phyloP scores from a whole-genome alignment of 2,888 invertebrate genomes.

The Cataglyphis rosenhaueri region DNA sequence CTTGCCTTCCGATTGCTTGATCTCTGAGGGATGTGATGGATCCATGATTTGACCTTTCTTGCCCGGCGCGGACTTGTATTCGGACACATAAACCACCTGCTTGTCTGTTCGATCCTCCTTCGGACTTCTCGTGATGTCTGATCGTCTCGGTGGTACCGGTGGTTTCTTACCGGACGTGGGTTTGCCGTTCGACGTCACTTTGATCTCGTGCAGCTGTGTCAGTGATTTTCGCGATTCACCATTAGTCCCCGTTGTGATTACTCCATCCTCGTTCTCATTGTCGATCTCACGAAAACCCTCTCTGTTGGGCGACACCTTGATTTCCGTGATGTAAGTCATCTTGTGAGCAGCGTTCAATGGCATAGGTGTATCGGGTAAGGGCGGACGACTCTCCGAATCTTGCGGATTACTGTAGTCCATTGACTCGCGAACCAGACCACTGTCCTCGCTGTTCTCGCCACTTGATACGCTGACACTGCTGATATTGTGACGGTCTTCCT shows the following conservation, averaged over 20 bases:
- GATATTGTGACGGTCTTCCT: constrained; percentile 72
- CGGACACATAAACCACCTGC: constrained; percentile 83
- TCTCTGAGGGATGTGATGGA: constrained; percentile 30
- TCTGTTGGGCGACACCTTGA: constrained; percentile 87
- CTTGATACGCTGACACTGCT: constrained; percentile 83
- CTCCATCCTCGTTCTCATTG: constrained; percentile 67
- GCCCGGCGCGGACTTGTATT: constrained; percentile 77
- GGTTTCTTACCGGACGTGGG: constrained; percentile 83
- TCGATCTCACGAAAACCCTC: constrained; percentile 70
- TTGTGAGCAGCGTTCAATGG: constrained; percentile 83
- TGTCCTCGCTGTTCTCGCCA: constrained; percentile 82
- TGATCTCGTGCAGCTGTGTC: constrained; percentile 68
- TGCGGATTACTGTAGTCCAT: constrained; percentile 75
- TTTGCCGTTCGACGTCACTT: constrained; percentile 81
- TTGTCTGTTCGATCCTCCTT: constrained; percentile 77
- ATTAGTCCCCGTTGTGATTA: constrained; percentile 66
- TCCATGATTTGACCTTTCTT: constrained; percentile 67
- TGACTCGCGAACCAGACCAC: constrained; percentile 80
- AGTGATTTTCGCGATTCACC: constrained; percentile 65
- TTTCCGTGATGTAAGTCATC: constrained; percentile 90
- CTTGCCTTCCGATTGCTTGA: constrained; percentile 66
- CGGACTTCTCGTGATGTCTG: constrained; percentile 82
- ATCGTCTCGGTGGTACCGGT: constrained; percentile 86
- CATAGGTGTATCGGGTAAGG: constrained; percentile 84
- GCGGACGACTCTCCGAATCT: constrained; percentile 81